A percentile compares a stretch with the other conserved stretches of the same genome.
phyloP scores from a whole-genome alignment of 1,140 invertebrate genomes.

The Geopemphigus sp. region DNA sequence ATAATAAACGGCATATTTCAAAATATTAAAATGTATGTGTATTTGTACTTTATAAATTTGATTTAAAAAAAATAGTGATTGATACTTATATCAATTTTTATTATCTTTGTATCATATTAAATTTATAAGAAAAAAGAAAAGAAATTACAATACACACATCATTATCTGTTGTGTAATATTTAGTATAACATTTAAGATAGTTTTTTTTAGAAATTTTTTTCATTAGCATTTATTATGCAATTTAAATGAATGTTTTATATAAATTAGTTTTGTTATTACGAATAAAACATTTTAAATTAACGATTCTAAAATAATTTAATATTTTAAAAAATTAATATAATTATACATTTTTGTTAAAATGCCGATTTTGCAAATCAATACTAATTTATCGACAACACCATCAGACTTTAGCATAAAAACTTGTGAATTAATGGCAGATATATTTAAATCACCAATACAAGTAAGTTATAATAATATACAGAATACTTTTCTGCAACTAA shows the following conservation, averaged over 20 bases:
- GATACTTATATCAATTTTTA: too few species aligned
- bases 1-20: too few species aligned
- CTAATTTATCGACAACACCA: background rate
- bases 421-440: constrained; percentile 19
- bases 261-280: background rate
- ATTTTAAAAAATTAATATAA: too few species aligned
- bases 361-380: constrained; percentile 28
- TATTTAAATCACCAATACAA: constrained; percentile 16
- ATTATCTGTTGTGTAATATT: too few species aligned
- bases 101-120: too few species aligned
- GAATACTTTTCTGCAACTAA: background rate
- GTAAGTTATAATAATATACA: constrained; percentile 2
- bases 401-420: constrained; percentile 1
- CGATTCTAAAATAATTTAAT: background rate
- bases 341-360: background rate
- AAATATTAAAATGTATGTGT: too few species aligned
- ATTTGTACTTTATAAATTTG: too few species aligned
- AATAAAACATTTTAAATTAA: background rate
- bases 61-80: too few species aligned
- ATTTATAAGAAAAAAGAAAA: too few species aligned
- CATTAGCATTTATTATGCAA: background rate
- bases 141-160: too few species aligned
- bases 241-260: background rate
- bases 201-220: background rate
- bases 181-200: too few species aligned